Conservation (phyloP, 1,140 invertebrate species). For the Carcinoscorpius rotundicauda region DNA sequence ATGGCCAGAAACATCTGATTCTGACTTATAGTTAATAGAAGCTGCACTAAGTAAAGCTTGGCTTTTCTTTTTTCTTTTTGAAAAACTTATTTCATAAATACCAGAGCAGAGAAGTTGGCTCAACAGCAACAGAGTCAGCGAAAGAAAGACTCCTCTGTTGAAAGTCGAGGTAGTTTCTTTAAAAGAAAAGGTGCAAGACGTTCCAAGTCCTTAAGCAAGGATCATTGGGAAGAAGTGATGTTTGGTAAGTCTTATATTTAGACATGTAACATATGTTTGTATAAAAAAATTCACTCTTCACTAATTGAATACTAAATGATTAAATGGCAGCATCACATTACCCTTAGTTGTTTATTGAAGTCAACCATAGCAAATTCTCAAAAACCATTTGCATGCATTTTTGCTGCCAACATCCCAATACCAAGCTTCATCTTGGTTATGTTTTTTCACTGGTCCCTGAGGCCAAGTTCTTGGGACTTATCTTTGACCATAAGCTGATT, state of each 20-base stretch:
- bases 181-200: slow-evolving; percentile 63
- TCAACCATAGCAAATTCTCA: too few species aligned
- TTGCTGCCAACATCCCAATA: too few species aligned
- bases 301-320: neutral
- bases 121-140: slow-evolving; percentile 67
- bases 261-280: too few species aligned
- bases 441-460: too few species aligned
- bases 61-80: neutral
- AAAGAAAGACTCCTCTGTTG: slow-evolving; percentile 53
- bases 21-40: too few species aligned
- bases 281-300: too few species aligned
- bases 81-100: neutral
- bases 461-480: too few species aligned
- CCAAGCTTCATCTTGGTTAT: too few species aligned
- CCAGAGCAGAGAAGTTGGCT: slow-evolving; percentile 70
- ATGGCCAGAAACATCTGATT: too few species aligned
- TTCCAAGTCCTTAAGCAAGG: slow-evolving; percentile 84
- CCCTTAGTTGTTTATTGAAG: too few species aligned
- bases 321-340: neutral
- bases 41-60: neutral
- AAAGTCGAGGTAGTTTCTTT: slow-evolving; percentile 63
- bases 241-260: slow-evolving; percentile 39
- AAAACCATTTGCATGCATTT: too few species aligned
- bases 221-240: slow-evolving; percentile 94
- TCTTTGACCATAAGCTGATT: too few species aligned